Percentiles rank a stretch among this genome's conserved stretches.
Evolutionary conservation across 2,113 vertebrate genomes (phyloP).

Genomic region (Hipposideros armiger): DNA sequence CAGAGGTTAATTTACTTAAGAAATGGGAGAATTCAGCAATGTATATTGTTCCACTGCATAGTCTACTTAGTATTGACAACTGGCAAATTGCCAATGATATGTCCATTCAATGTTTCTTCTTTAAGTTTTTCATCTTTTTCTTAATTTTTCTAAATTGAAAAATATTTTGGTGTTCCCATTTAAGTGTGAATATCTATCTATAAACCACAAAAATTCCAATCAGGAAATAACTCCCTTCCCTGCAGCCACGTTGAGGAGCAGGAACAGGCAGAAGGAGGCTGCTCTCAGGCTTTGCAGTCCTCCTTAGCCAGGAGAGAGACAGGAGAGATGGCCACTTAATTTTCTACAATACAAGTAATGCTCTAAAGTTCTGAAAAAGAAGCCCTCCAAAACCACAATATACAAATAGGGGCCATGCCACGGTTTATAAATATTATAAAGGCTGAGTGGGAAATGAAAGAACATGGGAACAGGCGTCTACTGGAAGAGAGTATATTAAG

Average conservation of each 20-base stretch:
- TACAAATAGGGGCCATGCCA: neutral
- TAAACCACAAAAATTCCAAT: neutral
- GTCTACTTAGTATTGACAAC: neutral
- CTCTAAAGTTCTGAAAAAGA: neutral
- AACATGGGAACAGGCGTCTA: neutral
- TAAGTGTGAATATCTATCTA: neutral
- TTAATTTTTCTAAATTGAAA: neutral
- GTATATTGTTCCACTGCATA: neutral
- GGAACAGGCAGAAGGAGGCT: neutral
- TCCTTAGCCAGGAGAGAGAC: neutral
- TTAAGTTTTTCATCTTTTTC: neutral
- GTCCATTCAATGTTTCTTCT: neutral
- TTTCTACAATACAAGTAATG: neutral
- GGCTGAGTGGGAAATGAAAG: neutral
- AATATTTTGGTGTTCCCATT: neutral
- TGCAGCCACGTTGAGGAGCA: neutral
- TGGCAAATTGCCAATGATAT: neutral
- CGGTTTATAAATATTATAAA: neutral
- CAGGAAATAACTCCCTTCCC: neutral
- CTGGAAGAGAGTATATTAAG: neutral
- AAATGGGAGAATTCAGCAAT: neutral
- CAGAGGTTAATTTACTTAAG: slow-evolving; percentile 20
- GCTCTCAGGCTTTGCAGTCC: neutral
- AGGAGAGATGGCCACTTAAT: neutral
- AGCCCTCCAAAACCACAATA: neutral